Base-by-base conservation (phyloP, 1,140 invertebrate genomes). In the Drosophila novamexicana region DNA sequence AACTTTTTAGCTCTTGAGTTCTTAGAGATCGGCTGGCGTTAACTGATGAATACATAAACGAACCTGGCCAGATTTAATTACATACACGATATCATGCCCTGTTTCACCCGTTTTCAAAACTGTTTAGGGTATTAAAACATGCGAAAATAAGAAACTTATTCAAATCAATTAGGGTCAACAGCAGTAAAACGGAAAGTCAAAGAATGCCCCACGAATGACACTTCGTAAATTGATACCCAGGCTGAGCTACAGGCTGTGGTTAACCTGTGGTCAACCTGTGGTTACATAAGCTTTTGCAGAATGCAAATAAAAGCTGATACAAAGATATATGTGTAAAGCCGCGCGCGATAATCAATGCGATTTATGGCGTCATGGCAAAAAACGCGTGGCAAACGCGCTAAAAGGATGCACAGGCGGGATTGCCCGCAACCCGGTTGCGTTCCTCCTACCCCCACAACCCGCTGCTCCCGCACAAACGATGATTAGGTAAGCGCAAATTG, bases 401-500 rank as follows among this genome's bases (percentile, higher is more conserved):
- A 67, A 89, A 80, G 84, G 84, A 88, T 89, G 84, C 70, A 52
- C 64, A 34, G 52, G 52, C 16, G 42, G 81, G 53, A 70, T 75
- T 34, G 29, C 40, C 52, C 45, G 16, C 14, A 18, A 45, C 12
- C 9, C 34, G 22, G 9, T 54, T 66, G 52, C 57, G 62, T 32
- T 47, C 36, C 52, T 8, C 16, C 37, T 8, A 14, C 47, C 45
- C 34, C 18, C 2, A 32, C 29, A 42, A 22, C 4, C 4, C 22
- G 22, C 22, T 29, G 22, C 22, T 29, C 22, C 22, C 34, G 18
- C 53, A 75, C 50, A 53, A 52, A 61, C 47, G 53, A 34, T 73
- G 76, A 88, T 88, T 88, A 86, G 80, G 84, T 88, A 88, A 88
- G 82, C 79, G 76, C 68, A 88, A 86, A 88, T 86, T 86, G 76